Base-by-base conservation (phyloP, 1,140 invertebrate genomes). In the Bombus affinis region DNA sequence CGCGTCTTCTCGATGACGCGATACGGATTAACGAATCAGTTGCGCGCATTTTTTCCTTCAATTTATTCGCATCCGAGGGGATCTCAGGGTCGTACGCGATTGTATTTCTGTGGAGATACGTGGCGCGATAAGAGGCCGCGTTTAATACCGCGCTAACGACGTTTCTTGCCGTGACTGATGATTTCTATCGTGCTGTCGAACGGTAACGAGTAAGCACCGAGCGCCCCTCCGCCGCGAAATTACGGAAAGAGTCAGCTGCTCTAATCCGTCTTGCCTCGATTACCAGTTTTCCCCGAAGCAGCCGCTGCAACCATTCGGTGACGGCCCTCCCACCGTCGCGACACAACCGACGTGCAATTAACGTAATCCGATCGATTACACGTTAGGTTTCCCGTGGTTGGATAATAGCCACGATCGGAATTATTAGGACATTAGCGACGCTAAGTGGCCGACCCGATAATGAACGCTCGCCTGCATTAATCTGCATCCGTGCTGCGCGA, bases 81-180 rank as follows among this genome's bases (percentile, higher is more conserved):
- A 85, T 87, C 86, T 42, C 39, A n/a, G 57, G 37, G 87, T 85
- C 79, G 76, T 77, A 87, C 82, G 80, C 53, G 78, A 59, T 72
- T 44, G 25, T 80, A 87, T 92, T 92, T 91, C 86, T 90, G 86
- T 88, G 73, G 76, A 77, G 85, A 88, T 82, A 89, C 84, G 62
- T 70, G 12, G 25, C 81, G 88, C 92, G 92, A 93, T 91, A 92
- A 13, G 28, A 4, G 12, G 28, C 28, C 88, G 89, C 90, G 88
- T 92, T 86, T 91, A 91, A 91, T 88, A 68, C 84, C 44, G 87
- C 88, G 86, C 88, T 93, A 92, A 93, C 92, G 92, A 91, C 87
- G 90, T 85, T 84, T 92, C 89, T 92, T 86, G 89, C 88, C 83
- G 88, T 47, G 81, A 85, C 82, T 91, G 92, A 93, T 91, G 91